These are phyloP conservation scores for Botrylloides violaceus DNA, from an alignment of 23 tunicate genomes.

Conservation along the genomic window DNA sequence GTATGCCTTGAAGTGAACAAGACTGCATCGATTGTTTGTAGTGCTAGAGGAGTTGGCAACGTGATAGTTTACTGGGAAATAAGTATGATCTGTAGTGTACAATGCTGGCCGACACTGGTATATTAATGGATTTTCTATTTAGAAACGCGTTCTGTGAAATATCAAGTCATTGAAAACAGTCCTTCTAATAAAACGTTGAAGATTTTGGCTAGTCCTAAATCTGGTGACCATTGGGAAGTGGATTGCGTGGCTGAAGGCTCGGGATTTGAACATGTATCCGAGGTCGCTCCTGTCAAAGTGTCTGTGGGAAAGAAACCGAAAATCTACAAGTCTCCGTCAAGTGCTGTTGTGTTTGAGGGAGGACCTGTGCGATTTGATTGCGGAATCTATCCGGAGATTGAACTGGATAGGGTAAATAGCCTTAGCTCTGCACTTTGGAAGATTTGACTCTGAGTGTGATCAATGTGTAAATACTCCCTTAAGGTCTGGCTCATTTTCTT, in stretches of 20 bases:
- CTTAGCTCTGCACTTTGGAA: background rate
- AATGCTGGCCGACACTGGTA: no score
- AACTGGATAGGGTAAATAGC: background rate
- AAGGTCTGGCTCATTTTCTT: no score
- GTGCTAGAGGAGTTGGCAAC: constrained; percentile 23
- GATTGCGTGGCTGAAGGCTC: background rate
- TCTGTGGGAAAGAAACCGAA: constrained; percentile 37
- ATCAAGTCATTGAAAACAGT: background rate
- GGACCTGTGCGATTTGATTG: constrained; percentile 33
- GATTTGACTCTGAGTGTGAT: no score
- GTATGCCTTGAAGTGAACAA: constrained; percentile 24
- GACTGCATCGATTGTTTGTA: constrained; percentile 7
- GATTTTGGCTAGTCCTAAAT: background rate
- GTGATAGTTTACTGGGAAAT: background rate
- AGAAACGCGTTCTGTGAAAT: background rate
- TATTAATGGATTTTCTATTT: no score
- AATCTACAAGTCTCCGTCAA: constrained; percentile 31
- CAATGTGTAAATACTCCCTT: no score
- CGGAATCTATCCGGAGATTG: background rate
- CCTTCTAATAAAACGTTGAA: constrained; percentile 6
- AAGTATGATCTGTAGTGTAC: no score
- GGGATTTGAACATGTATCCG: background rate
- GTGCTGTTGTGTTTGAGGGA: constrained; percentile 35
- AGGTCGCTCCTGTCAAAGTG: constrained; percentile 7
- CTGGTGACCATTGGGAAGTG: constrained; percentile 4